Percentiles rank a stretch among this genome's conserved stretches.
These are phyloP conservation scores for Synanthedon andrenaeformis DNA, from an alignment of 2,888 invertebrate species.

Conservation along the genomic window DNA sequence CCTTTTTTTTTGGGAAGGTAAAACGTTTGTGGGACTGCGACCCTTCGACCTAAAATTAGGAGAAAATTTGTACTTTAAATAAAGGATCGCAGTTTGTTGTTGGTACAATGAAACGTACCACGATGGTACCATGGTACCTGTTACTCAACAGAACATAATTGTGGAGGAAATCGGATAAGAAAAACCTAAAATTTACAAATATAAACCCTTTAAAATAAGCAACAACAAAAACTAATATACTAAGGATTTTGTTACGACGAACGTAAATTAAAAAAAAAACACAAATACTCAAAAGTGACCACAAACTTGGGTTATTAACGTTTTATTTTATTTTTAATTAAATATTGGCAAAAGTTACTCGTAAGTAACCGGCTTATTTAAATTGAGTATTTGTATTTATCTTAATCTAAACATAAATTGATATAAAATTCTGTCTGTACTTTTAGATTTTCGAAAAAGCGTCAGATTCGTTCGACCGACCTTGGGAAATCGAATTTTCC, in stretches of 20 bases:
- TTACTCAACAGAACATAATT: neutral
- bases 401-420: slow-evolving; percentile 26
- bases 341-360: slow-evolving; percentile 19
- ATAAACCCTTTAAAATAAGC: slow-evolving; percentile 63
- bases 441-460: slow-evolving; percentile 21
- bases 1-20: neutral
- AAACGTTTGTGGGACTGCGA: slow-evolving; percentile 17
- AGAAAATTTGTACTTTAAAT: slow-evolving; percentile 59
- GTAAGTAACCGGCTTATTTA: slow-evolving; percentile 27
- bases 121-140: neutral
- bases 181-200: slow-evolving; percentile 49
- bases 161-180: slow-evolving; percentile 38
- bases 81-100: slow-evolving; percentile 29
- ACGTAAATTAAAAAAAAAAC: slow-evolving; percentile 24
- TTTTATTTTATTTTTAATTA: slow-evolving; percentile 11
- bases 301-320: slow-evolving; percentile 8
- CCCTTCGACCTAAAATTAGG: slow-evolving; percentile 51
- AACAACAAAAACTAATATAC: slow-evolving; percentile 64
- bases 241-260: slow-evolving; percentile 26
- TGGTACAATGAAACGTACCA: neutral
- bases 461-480: slow-evolving; percentile 30
- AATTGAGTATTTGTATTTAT: slow-evolving; percentile 63
- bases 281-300: slow-evolving; percentile 56
- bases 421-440: slow-evolving; percentile 11
- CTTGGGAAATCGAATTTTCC: slow-evolving; percentile 49